These are phyloP conservation scores for Brachypodius melanocephalos DNA, from an alignment of 2,113 vertebrate species.

Conservation along the genomic window DNA sequence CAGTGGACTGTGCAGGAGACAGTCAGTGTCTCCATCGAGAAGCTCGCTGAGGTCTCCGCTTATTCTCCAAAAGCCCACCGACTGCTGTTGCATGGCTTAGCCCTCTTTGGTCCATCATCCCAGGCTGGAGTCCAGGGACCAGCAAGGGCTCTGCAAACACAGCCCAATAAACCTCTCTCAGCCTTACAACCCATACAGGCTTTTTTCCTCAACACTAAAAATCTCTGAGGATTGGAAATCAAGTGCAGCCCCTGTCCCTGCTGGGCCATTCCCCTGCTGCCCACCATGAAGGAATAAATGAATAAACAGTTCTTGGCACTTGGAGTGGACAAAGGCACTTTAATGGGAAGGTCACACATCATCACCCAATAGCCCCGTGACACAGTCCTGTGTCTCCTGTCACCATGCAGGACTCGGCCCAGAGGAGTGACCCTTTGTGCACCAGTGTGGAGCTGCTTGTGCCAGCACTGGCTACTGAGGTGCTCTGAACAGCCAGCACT, in stretches of 20 bases:
- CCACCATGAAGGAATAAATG: rapidly evolving
- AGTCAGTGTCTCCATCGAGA: rapidly evolving
- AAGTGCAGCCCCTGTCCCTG: neutral
- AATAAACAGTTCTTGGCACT: neutral
- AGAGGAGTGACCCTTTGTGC: neutral
- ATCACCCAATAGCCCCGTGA: neutral
- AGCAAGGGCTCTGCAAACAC: neutral
- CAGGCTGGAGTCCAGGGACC: neutral
- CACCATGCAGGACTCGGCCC: neutral
- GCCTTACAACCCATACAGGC: neutral
- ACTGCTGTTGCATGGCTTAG: neutral
- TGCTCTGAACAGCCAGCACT: neutral
- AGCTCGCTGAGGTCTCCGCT: neutral
- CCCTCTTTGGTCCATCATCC: neutral
- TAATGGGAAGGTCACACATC: slow-evolving; percentile 11
- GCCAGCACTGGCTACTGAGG: neutral
- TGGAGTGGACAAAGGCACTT: neutral
- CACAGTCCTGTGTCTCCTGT: neutral
- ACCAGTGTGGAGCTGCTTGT: rapidly evolving
- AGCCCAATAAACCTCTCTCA: neutral
- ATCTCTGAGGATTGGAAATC: neutral
- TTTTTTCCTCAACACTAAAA: neutral
- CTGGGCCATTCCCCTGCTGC: neutral
- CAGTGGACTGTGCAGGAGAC: neutral
- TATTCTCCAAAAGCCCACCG: neutral